Conservation (phyloP, 2,797 vertebrate genomes). For the Chromobotia macracanthus region DNA sequence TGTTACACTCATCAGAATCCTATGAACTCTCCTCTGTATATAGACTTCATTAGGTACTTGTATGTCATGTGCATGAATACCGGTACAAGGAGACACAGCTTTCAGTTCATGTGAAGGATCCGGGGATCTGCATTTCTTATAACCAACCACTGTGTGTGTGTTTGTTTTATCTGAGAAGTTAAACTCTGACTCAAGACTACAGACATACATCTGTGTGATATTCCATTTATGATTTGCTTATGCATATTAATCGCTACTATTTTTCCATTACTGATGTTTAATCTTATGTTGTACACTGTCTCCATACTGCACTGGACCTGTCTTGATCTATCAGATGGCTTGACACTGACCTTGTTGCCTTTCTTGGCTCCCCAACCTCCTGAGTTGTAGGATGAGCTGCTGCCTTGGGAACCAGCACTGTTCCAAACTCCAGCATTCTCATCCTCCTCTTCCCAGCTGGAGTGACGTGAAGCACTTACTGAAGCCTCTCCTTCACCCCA, state of each 20-base stretch:
- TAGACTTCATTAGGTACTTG: not conserved
- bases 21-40: too few relatives aligned
- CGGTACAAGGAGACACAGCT: not conserved
- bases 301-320: too few relatives aligned
- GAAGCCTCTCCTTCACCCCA: constrained; percentile 93
- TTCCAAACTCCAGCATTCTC: constrained; percentile 94
- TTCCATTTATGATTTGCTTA: too few relatives aligned
- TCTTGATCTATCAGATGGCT: not conserved
- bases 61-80: not conserved
- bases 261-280: too few relatives aligned
- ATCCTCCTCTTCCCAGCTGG: constrained; percentile 97
- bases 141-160: too few relatives aligned
- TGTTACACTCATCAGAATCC: not conserved
- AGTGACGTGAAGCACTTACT: constrained; percentile 89
- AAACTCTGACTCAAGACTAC: too few relatives aligned
- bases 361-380: constrained; percentile 93
- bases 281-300: too few relatives aligned
- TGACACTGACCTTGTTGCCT: constrained; percentile 83
- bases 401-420: constrained; percentile 95
- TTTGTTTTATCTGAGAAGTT: too few relatives aligned
- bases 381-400: constrained; percentile 89
- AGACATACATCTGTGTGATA: too few relatives aligned
- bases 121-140: too few relatives aligned
- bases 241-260: too few relatives aligned
- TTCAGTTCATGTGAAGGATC: too few relatives aligned